Base-by-base conservation (phyloP, 2,888 invertebrate species). In the Micropterix aruncella region DNA sequence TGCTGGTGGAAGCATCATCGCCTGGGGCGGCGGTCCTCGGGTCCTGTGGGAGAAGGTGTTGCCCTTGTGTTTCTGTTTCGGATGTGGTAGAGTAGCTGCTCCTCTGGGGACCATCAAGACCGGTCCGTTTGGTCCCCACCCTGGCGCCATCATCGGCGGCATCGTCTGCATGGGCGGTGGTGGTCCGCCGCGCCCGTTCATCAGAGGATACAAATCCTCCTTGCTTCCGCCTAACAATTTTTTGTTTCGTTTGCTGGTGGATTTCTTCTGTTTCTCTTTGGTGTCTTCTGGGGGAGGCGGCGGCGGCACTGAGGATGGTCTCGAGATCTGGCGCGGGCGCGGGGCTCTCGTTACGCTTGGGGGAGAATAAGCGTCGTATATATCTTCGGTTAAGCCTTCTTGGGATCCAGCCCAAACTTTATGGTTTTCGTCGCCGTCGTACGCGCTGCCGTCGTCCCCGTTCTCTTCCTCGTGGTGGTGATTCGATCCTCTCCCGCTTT, bases 341-440 rank as follows among this genome's bases (percentile, higher is more conserved):
- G 80, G 74, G 16, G 80, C 80, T 41, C 82, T 70, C 14, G 80
- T 74, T 46, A 75, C 55, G 51, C 77, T 71, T 54, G 80, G 49
- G 9, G 61, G 66, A 5, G 60, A 59, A 49, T 74, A 77, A 19
- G 80, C 74, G 52, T 88, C 87, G 56, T 87, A 87, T 12, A 80
- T 77, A 50, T 78, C 77, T 55, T 83, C 79, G 49, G 83, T 83
- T 19, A 86, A 70, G 45, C 84, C 79, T 59, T 87, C 86, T 19
- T 79, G 75, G 18, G 80, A 79, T 5, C 88, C 87, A 2, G 86
- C 85, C 92, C 93, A 93, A 37, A 93, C 84, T 62, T 93, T 93
- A 61, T 93, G 92, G 60, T 93, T 93, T 62, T 91, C 91, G 57
- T 92, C 89, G 0, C 90, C 91, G 57, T 91, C 91, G 63, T 84